Conservation (phyloP, 37 sponge, comb jelly and placozoan genomes). For the Agelas oroides region DNA sequence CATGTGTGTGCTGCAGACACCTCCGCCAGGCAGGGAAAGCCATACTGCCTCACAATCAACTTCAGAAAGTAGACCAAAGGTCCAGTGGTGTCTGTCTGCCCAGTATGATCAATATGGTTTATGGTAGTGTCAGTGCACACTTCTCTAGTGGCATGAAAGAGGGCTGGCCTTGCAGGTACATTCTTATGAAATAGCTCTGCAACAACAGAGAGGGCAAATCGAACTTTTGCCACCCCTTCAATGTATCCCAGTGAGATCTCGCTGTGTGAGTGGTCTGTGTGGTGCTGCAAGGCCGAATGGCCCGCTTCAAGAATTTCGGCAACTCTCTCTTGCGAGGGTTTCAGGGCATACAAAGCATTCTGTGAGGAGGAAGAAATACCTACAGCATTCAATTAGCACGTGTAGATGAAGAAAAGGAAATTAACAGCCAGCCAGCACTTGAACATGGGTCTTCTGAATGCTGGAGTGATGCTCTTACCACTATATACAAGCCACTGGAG, state of each 20-base stretch:
- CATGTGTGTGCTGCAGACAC: conserved; percentile 26
- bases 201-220: conserved; percentile 51
- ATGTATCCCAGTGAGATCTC: conserved; percentile 33
- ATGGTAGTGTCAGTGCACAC: conserved; percentile 15
- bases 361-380: no score
- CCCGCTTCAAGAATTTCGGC: neutral
- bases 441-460: no score
- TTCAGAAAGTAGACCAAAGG: conserved; percentile 65
- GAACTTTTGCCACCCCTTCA: conserved; percentile 58
- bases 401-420: no score
- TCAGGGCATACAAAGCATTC: conserved; percentile 49
- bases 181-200: conserved; percentile 37
- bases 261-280: neutral
- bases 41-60: conserved; percentile 65
- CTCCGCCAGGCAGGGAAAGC: conserved; percentile 40
- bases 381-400: no score
- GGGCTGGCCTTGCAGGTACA: neutral
- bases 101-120: conserved; percentile 17
- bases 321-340: neutral
- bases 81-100: neutral
- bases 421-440: no score
- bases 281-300: neutral
- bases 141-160: neutral
- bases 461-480: no score
- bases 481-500: no score